A percentile compares a stretch with the other conserved stretches of the same genome.
Evolutionary conservation across 2,797 vertebrate genomes (phyloP).

Genomic region (Avahi laniger): DNA sequence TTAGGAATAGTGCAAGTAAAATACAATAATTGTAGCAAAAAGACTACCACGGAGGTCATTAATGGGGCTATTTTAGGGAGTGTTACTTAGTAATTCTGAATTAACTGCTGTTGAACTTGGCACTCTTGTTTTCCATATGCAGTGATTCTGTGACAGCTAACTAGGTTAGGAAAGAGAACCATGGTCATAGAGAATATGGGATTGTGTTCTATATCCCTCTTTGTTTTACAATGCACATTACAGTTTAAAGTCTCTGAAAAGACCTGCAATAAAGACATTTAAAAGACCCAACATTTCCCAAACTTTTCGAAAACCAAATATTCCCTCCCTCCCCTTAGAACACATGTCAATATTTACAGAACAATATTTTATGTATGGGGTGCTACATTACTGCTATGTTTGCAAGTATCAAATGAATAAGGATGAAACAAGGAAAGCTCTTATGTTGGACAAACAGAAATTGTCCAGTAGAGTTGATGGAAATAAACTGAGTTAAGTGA

Average conservation of each 20-base stretch:
- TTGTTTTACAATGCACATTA: not conserved
- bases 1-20: not conserved
- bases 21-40: not conserved
- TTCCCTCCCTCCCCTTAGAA: not conserved
- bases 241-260: not conserved
- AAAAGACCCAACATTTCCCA: not conserved
- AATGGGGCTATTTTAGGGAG: not conserved
- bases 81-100: not conserved
- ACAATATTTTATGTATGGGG: slow-evolving; percentile 8
- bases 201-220: not conserved
- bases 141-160: not conserved
- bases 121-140: not conserved
- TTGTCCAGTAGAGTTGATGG: not conserved
- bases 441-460: not conserved
- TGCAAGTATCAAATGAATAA: not conserved
- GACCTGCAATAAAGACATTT: not conserved
- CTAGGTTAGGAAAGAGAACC: not conserved
- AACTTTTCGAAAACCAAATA: not conserved
- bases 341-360: not conserved
- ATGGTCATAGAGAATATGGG: not conserved
- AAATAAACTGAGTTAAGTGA: not conserved
- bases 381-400: not conserved
- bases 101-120: not conserved
- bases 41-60: not conserved
- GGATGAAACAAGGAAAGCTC: not conserved